Percentiles rank a stretch among this genome's conserved stretches.
Evolutionary conservation across 2,113 vertebrate genomes (phyloP).

Genomic region (Tenrec ecaudatus): DNA sequence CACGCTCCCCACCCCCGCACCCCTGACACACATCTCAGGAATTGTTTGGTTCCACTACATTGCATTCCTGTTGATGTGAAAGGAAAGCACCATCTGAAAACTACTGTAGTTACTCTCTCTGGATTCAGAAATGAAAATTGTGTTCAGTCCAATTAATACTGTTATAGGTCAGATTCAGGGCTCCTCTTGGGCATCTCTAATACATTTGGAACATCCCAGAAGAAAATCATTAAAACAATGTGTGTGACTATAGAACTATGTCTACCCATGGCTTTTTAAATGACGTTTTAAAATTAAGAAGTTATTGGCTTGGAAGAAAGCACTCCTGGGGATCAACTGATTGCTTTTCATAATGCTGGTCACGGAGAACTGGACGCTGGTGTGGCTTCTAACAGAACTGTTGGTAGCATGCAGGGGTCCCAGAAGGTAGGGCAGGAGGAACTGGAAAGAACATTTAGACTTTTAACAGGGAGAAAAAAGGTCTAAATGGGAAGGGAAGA

Average conservation of each 20-base stretch:
- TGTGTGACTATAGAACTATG: slow-evolving; percentile 52
- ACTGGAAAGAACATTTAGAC: background rate
- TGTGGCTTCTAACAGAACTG: background rate
- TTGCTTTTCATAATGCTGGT: slow-evolving; percentile 19
- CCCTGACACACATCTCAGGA: background rate
- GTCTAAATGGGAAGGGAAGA: background rate
- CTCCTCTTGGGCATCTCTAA: slow-evolving; percentile 52
- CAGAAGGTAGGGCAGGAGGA: background rate
- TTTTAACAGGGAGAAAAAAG: slow-evolving; percentile 27
- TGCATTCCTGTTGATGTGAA: background rate
- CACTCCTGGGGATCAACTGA: slow-evolving; percentile 37
- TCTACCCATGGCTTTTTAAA: slow-evolving; percentile 63
- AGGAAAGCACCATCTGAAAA: background rate
- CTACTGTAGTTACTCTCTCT: background rate
- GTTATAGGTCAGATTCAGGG: background rate
- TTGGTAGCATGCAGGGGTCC: background rate
- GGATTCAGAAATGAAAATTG: slow-evolving; percentile 41
- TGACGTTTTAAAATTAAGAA: slow-evolving; percentile 57
- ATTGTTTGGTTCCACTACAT: background rate
- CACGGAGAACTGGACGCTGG: background rate
- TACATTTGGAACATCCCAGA: slow-evolving; percentile 24
- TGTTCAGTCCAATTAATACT: slow-evolving; percentile 46
- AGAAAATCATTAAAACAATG: slow-evolving; percentile 49
- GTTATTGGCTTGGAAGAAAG: slow-evolving; percentile 51
- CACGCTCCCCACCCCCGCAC: background rate